These are phyloP conservation scores for Oxyteleia sp. DNA, from an alignment of 2,888 invertebrate species.

Conservation along the genomic window DNA sequence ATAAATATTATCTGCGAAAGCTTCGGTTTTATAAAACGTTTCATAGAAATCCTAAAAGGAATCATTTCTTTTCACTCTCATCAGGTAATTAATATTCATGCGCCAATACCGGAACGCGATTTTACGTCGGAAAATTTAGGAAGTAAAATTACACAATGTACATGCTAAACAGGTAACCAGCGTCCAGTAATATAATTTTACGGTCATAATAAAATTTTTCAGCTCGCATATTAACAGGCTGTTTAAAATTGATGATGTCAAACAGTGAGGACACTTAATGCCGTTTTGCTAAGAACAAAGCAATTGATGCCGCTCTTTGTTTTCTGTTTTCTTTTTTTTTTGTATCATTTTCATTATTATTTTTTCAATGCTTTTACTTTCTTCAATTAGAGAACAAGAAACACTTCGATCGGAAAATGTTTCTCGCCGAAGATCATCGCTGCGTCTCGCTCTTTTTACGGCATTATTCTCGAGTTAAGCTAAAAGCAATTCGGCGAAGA, in stretches of 20 bases:
- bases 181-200: no score
- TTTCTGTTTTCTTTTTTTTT: no score
- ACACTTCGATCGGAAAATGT: conserved; percentile 30
- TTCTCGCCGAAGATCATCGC: conserved; percentile 20
- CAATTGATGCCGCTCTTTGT: not conserved
- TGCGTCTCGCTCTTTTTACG: not conserved
- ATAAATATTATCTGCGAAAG: no score
- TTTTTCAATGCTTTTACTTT: not conserved
- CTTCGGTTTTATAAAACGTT: conserved; percentile 2
- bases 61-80: conserved; percentile 25
- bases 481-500: conserved; percentile 29
- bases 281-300: not conserved
- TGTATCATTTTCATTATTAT: not conserved
- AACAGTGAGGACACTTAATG: not conserved
- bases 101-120: conserved; percentile 20
- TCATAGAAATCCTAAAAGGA: conserved; percentile 8
- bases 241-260: conserved; percentile 8
- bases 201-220: no score
- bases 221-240: conserved; percentile 12
- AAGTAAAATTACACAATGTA: conserved; percentile 13
- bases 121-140: not conserved
- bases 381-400: conserved; percentile 33
- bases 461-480: conserved; percentile 24
- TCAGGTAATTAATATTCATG: conserved; percentile 35
- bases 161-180: not conserved